phyloP scores from a whole-genome alignment of 2,113 vertebrate genomes.

The Pygathrix nemaeus region DNA sequence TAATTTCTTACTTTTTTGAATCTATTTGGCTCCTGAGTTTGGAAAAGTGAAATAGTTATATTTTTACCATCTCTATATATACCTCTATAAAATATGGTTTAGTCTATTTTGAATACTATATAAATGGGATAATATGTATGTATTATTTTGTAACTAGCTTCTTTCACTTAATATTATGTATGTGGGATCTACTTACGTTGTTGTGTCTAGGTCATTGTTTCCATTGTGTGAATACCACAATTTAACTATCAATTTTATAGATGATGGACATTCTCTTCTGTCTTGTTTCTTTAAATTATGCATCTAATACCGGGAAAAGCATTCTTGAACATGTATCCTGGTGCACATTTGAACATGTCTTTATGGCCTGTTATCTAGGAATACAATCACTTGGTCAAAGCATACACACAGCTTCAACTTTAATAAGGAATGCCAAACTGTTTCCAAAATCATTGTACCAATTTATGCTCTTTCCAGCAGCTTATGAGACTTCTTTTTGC shows the following conservation, averaged over 20 bases:
- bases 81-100: background rate
- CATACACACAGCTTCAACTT: background rate
- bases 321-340: background rate
- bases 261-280: background rate
- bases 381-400: background rate
- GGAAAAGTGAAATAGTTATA: background rate
- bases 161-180: background rate
- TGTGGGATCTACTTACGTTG: background rate
- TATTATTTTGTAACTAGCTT: background rate
- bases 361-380: conserved; percentile 38
- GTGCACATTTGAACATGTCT: background rate
- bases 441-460: background rate
- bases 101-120: background rate
- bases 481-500: background rate
- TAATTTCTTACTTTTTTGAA: background rate
- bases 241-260: background rate
- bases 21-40: background rate
- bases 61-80: background rate
- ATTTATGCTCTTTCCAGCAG: background rate
- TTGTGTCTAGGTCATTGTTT: background rate
- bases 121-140: background rate
- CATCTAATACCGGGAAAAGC: background rate
- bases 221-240: background rate
- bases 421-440: background rate
- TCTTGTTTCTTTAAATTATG: background rate